A percentile compares a stretch with the other conserved stretches of the same genome.
Conservation (phyloP, 2,797 vertebrate species). For the Denticeps clupeoides region DNA sequence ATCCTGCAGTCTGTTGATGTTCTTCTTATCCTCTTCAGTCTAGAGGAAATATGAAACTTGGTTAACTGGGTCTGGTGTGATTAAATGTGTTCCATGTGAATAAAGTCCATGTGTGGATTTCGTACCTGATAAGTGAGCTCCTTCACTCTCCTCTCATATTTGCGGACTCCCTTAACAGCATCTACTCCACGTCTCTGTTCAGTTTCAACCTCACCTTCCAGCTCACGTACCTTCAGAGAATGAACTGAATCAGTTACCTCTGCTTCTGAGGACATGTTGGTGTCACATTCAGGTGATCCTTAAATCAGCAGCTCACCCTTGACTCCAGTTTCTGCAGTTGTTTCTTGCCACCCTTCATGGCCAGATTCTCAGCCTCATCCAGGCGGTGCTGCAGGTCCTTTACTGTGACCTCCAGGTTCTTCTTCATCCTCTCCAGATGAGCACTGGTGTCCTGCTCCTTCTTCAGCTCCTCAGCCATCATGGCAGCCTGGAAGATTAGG, state of each 20-base stretch:
- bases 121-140: slow-evolving; percentile 69
- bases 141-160: slow-evolving; percentile 66
- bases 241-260: too few relatives aligned
- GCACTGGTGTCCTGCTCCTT: slow-evolving; percentile 83
- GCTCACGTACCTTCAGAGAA: slow-evolving; percentile 55
- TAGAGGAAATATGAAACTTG: slow-evolving; percentile 39
- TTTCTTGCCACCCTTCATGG: slow-evolving; percentile 80
- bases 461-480: slow-evolving; percentile 87
- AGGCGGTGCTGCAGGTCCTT: slow-evolving; percentile 74
- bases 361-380: slow-evolving; percentile 78
- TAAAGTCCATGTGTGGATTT: neutral
- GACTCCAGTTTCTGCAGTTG: slow-evolving; percentile 76
- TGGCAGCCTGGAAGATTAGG: slow-evolving; percentile 61
- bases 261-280: too few relatives aligned
- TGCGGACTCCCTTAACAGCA: slow-evolving; percentile 59
- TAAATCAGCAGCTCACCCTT: slow-evolving; percentile 44
- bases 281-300: neutral
- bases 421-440: slow-evolving; percentile 80
- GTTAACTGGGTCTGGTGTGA: neutral
- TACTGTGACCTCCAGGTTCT: slow-evolving; percentile 68
- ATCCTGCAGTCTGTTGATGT: slow-evolving; percentile 24
- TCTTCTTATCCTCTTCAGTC: slow-evolving; percentile 33
- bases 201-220: slow-evolving; percentile 63
- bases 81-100: neutral
- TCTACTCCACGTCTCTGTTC: slow-evolving; percentile 65